Base-by-base conservation (phyloP, 1,140 invertebrate genomes). In the Trachelipus rathkii region DNA sequence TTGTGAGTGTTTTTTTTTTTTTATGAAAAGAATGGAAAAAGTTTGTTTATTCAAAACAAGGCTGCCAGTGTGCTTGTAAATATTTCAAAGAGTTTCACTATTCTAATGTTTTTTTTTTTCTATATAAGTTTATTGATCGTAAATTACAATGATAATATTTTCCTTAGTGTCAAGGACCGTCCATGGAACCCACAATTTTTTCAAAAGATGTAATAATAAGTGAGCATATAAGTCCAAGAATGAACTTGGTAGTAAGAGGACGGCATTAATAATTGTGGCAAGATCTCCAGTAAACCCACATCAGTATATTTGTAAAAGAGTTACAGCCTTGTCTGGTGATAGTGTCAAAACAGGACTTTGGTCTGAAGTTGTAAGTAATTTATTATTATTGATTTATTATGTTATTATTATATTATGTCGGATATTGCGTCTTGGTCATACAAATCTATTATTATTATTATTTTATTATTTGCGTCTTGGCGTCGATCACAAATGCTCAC, bases 161-260 rank as follows among this genome's bases (percentile, higher is more conserved):
- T 15, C 7, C 79, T n/a, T n/a, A 85, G 83, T 86, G 85, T 77
- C 79, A 81, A 50, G 86, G 86, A 24, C 91, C 93, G 33, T 95
- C 94, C 0, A 96, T 96, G 95, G 91, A 95, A 83, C 95, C 95
- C 24, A 95, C 93, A 2, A 88, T 97, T 67, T 87, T 89, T 79
- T 89, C 90, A 6, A 88, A 93, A 76, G 93, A 96, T 84, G 87
- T 95, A 74, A 86, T 96, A 60, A 82, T 96, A 2, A 92, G 92
- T 13, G 94, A 96, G 85, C 91, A 92, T 77, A 86, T 95, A 74
- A 89, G 89, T 69, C 88, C 91, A 23, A 84, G 88, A 78, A 84
- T 90, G 43, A 85, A 89, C 67, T 87, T 85, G 76, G 85, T 92
- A 44, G 85, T 88, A 45, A 87, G 90, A 79, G 94, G 93, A n/a